These are phyloP conservation scores for Hoplodrina ambigua DNA, from an alignment of 2,888 invertebrate genomes.

Conservation along the genomic window DNA sequence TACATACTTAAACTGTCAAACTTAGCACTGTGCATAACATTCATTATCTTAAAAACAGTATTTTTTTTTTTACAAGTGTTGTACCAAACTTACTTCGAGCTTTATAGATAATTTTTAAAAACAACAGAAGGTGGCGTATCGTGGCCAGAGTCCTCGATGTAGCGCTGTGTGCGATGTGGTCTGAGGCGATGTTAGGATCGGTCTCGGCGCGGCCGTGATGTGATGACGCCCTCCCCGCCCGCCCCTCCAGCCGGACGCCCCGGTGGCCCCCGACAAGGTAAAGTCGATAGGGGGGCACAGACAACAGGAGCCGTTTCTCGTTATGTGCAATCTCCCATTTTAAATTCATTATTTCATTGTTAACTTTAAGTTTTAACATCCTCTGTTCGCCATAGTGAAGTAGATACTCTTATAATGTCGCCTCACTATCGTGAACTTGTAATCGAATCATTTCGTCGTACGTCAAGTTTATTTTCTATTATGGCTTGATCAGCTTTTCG, in stretches of 20 bases:
- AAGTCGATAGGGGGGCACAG: constrained; percentile 85
- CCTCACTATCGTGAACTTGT: constrained; percentile 50
- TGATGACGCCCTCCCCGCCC: constrained; percentile 65
- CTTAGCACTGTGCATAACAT: constrained; percentile 67
- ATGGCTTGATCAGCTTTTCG: constrained; percentile 73
- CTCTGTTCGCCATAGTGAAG: constrained; percentile 65
- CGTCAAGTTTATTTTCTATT: constrained; percentile 64
- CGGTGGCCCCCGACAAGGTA: constrained; percentile 79
- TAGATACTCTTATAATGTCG: constrained; percentile 20
- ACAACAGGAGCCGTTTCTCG: constrained; percentile 82
- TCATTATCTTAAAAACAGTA: constrained; percentile 62
- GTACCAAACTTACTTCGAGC: constrained; percentile 77
- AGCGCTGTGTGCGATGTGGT: constrained; percentile 88
- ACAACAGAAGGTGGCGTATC: constrained; percentile 89
- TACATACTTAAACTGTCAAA: constrained; percentile 64
- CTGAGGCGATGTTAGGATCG: constrained; percentile 87
- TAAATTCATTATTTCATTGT: constrained; percentile 76
- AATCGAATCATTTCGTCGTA: constrained; percentile 56
- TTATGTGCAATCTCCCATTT: constrained; percentile 86
- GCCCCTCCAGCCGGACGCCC: constrained; percentile 62
- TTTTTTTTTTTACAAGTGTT: constrained; percentile 65
- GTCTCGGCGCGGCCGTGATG: constrained; percentile 70
- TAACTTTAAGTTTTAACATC: constrained; percentile 70
- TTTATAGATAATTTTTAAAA: constrained; percentile 89
- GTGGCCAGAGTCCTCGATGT: constrained; percentile 88